These are phyloP conservation scores for Pseudachorutes palmiensis DNA, from an alignment of 1,140 invertebrate genomes.

Conservation along the genomic window DNA sequence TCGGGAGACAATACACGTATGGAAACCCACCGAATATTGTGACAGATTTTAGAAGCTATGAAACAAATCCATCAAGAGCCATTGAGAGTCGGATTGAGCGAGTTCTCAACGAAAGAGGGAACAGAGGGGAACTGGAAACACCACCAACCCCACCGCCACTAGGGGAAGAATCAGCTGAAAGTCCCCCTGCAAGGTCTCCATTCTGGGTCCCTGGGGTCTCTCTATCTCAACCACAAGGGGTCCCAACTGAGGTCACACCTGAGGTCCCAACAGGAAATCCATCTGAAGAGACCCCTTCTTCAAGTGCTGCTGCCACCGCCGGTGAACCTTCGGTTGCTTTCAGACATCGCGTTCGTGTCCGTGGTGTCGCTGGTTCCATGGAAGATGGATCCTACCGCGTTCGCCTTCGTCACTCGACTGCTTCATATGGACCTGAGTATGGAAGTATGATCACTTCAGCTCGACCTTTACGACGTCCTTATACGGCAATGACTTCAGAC, in stretches of 20 bases:
- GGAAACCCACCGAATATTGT: no score
- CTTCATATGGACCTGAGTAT: background rate
- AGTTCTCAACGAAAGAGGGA: slow-evolving; percentile 37
- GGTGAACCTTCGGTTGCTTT: background rate
- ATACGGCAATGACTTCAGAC: background rate
- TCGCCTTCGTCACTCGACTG: background rate
- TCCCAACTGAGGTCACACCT: no score
- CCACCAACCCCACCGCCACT: background rate
- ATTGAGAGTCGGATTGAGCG: slow-evolving; percentile 37
- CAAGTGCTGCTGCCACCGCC: background rate
- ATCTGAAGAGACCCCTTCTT: background rate
- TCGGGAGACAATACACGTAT: no score
- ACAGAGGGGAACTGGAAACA: slow-evolving; percentile 23
- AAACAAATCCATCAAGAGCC: slow-evolving; percentile 26
- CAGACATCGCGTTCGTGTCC: background rate
- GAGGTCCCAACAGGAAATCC: background rate
- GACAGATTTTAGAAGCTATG: no score
- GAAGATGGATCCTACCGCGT: background rate
- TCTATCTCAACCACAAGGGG: no score
- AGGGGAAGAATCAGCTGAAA: background rate
- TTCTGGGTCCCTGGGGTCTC: no score
- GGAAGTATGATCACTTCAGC: background rate
- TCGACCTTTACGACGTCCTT: background rate
- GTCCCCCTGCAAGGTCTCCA: background rate
- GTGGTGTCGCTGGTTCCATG: background rate